Evolutionary conservation across 2,888 invertebrate genomes (phyloP), one percentile per base, ranked within the genome.

Genomic region (Pristionchus maxplancki): DNA sequence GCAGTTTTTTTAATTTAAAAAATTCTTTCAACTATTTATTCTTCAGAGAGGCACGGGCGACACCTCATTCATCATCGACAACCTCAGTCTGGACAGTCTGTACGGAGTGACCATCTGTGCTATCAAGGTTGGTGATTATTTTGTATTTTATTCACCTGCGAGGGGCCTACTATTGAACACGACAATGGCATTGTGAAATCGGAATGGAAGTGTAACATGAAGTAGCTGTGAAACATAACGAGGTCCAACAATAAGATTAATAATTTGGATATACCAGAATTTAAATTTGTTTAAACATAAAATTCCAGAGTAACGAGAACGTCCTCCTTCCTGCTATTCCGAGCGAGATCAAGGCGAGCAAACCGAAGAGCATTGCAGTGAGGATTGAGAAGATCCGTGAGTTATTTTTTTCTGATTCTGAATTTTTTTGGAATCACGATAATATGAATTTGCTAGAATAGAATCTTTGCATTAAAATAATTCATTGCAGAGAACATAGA

Each of bases 51-150:
- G 31, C 28, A 64, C 13, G 28, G 48, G 13, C 50, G 82, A 58
- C 53, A 34, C 82, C 71, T 90, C 89, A 17, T 89, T 93, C 44
- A 64, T 91, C 17, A 50, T 93, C 15, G 78, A 90, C n/a, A 88
- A 91, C 48, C 86, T 94, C 28, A 88, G 90, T 48, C 88, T 91
- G 78, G 91, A 92, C 82, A 90, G 89, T 8, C 87, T 93, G 17
- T 94, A 94, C 88, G 94, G 94, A 48, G 89, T 94, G 5, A 92
- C 93, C 17, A 90, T 94, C 37, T 94, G 94, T 84, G 93, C 91
- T 0, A 91, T 94, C 13, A 91, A 92, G 87, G 93, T 71, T 20
- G 0, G 37, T 17, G 2, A 44, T n/a, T 1, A n/a, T 37, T 78
- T 67, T 28, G 1, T 71, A 20, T 9, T 40, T 24, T 74, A 4